Evolutionary conservation across 2,797 vertebrate genomes (phyloP), one percentile per base, ranked within the genome.

Genomic region (Mallotus villosus): DNA sequence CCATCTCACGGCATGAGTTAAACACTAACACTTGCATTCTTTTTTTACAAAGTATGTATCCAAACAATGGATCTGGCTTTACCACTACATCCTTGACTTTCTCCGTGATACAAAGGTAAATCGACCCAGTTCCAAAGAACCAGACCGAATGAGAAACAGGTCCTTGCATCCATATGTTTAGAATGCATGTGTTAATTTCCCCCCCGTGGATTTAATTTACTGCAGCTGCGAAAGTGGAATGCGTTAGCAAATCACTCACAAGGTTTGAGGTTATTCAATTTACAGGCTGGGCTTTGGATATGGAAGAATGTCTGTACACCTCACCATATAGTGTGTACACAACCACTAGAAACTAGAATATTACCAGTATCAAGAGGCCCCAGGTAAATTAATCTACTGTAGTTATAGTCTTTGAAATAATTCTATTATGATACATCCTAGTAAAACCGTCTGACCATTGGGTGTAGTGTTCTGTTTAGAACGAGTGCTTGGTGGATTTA

Each of bases 161-260:
- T 41, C 24, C 3, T 25, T 22, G 19, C n/a, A 51, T 51, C 21
- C 8, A 46, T 46, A 2, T 46, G 41, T 46, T 46, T 46, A 46
- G 41, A 46, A 46, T 46, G 41, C 9, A 24, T 63, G 34, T 63
- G n/a, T 59, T 27, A 29, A 51, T 66, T 27, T 8, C 17, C 16
- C 16, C 64, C 34, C 37, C 4, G 51, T 65, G 63, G 63, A 51
- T 66, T 8, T 66, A 24, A 66, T 66, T 55, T 55, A 17, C 19
- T 55, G 19, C 51, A 55, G 51, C 51, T 55, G 51, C 51, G 3
- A 11, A n/a, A 55, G 51, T 5, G 51, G 51, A 55, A 55, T 55
- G 51, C 4, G 1, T 55, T 55, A 5, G 19, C 5, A 2, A 55
- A n/a, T n/a, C 19, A 55, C 51, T 55, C 51, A 55, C 51, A 17